Evolutionary conservation across 2,888 invertebrate species (phyloP).

Genomic region (Exephanes ischioxanthus): DNA sequence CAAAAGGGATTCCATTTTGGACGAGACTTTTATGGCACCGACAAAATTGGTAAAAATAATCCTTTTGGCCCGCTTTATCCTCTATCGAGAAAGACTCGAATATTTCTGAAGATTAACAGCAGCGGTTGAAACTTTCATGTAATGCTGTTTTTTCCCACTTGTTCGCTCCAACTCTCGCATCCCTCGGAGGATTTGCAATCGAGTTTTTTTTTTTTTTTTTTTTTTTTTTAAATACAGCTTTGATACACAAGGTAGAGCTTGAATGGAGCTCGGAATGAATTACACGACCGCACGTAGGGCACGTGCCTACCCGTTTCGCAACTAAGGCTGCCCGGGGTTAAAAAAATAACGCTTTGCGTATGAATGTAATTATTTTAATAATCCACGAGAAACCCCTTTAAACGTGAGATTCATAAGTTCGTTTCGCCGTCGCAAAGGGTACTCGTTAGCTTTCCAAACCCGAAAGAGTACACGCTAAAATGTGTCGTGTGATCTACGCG

Average conservation of each 20-base stretch:
- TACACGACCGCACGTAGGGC: background rate
- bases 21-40: too few relatives aligned
- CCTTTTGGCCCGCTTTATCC: too few relatives aligned
- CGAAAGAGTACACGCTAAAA: background rate
- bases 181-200: background rate
- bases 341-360: background rate
- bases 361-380: background rate
- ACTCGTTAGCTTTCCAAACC: background rate
- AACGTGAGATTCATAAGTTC: background rate
- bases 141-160: too few relatives aligned
- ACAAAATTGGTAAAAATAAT: too few relatives aligned
- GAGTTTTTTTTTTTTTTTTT: background rate
- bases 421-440: too few relatives aligned
- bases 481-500: background rate
- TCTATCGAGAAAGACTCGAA: too few relatives aligned
- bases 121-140: too few relatives aligned
- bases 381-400: background rate
- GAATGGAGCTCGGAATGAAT: background rate
- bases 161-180: too few relatives aligned
- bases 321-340: background rate
- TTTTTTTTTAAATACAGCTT: background rate
- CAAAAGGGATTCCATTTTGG: too few relatives aligned
- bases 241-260: background rate
- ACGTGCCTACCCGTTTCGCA: background rate
- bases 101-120: too few relatives aligned